Base-by-base conservation (phyloP, 2,113 vertebrate genomes). In the Pampusana beccarii region DNA sequence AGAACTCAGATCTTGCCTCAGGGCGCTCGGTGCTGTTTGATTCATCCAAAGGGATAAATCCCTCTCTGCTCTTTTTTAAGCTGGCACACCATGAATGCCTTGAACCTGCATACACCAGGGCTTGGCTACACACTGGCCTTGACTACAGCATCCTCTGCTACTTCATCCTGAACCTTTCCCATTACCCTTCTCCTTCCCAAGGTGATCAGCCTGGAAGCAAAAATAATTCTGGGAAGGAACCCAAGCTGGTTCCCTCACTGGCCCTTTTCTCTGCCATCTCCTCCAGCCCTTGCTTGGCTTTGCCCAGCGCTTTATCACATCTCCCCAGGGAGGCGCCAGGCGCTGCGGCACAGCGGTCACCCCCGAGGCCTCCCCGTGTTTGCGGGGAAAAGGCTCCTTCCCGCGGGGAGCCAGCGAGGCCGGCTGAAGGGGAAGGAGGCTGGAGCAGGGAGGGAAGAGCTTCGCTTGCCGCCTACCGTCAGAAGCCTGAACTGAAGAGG, bases 391-490 rank as follows among this genome's bases (percentile, higher is more conserved):
- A 69, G 34, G 46, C 38, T 51, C 10, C 8, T 28, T 46, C 72
- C 62, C 38, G 16, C 2, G 54, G 62, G 65, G 65, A 56, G n/a
- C 24, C 57, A 50, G 71, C 1, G 2, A 65, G 57, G 71, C 26
- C 60, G 61, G 25, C 80, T 11, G 74, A 44, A 36, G 44, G 25
- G 42, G 31, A 36, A 40, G 31, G 33, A 40, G 31, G 33, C 34
- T 21, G 57, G 36, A 65, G 74, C 31, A 17, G 18, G 42, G 38
- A 73, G 58, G 72, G 44, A 93, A 90, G 91, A 36, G 48, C 44
- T 71, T 93, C n/a, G 69, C 86, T 94, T 92, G 96, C 95, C 92
- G 33, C 93, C 93, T 95, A 86, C 94, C 1, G 88, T 88, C 87
- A 34, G 67, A 69, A 96, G n/a, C 26, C 53, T 69, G 92, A 87